Evolutionary conservation across 2,113 vertebrate genomes (phyloP).

Genomic region (Pseudorectes ferrugineus): DNA sequence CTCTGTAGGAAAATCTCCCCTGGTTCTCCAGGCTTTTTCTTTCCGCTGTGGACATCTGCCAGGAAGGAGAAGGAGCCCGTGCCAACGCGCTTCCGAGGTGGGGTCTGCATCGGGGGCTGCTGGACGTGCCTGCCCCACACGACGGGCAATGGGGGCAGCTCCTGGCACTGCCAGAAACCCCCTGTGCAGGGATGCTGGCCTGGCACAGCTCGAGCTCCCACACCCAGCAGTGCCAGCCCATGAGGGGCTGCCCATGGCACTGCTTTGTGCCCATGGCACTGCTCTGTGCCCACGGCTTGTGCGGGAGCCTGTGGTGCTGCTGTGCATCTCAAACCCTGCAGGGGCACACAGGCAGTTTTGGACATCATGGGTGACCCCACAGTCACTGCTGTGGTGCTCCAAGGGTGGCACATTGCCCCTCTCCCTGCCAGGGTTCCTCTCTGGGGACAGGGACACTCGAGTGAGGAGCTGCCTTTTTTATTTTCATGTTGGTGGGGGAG

Average conservation of each 20-base stretch:
- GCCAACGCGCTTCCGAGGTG: accelerated
- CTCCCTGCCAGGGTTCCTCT: accelerated
- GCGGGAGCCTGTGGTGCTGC: accelerated
- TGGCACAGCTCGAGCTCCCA: accelerated
- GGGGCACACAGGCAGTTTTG: neutral
- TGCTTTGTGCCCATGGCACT: neutral
- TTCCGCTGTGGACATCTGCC: neutral
- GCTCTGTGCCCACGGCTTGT: accelerated
- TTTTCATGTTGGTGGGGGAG: accelerated
- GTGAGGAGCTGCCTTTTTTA: neutral
- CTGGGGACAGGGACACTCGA: neutral
- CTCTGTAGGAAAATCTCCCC: neutral
- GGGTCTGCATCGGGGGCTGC: accelerated
- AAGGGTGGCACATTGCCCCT: neutral
- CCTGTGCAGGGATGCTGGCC: neutral
- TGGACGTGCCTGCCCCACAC: neutral
- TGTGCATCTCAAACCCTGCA: neutral
- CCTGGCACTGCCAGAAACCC: neutral
- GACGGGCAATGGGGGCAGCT: neutral
- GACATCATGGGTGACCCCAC: neutral
- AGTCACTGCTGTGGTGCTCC: neutral
- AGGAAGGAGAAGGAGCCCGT: neutral
- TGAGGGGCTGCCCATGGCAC: accelerated
- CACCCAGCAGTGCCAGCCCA: neutral
- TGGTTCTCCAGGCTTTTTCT: neutral